Evolutionary conservation across 1,140 invertebrate species (phyloP), one percentile per base, ranked within the genome.

Genomic region (Lasioglossum albipes): DNA sequence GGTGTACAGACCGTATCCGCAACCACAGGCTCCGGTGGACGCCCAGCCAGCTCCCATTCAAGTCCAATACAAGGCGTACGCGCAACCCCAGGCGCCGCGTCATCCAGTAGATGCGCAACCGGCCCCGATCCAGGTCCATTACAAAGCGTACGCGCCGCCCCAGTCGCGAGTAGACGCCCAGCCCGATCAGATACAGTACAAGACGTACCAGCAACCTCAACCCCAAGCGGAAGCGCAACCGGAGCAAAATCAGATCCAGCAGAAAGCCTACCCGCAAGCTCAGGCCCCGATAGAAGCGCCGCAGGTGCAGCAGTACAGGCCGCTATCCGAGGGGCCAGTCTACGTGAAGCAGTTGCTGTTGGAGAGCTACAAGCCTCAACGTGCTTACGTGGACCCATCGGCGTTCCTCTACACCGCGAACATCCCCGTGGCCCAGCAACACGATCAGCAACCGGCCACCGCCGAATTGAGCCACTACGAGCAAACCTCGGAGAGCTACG

Each of bases 321-420:
- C 91, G 0, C 91, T 90, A 9, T 85, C 89, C 0, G 86, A 87
- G 57, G 79, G 91, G 2, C 92, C 92, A 7, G 7, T 49, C 6
- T 86, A 93, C 52, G 90, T 91, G 12, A 92, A 90, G 57, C 88
- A 93, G 57, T 71, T 92, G 18, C 83, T 93, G 3, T 64, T 87
- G 4, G 75, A 91, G 3, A 86, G 84, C 74, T 93, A 91, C 62
- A 87, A 90, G 45, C 87, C 91, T 0, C 90, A 91, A 45, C 72
- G 65, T 7, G 85, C 91, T 16, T 93, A 93, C 67, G 87, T 90
- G 9, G 92, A 93, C 61, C 92, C 90, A 0, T 57, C 89, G 0
- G 87, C 91, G 1, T 91, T 90, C 75, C 75, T 92, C 4, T 92
- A 93, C 36, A 67, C 84, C n/a, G 59, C 81, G 20, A 75, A 66